A percentile compares a stretch with the other conserved stretches of the same genome.
Evolutionary conservation across 2,888 invertebrate genomes (phyloP).

Genomic region (Yponomeuta sedellus): DNA sequence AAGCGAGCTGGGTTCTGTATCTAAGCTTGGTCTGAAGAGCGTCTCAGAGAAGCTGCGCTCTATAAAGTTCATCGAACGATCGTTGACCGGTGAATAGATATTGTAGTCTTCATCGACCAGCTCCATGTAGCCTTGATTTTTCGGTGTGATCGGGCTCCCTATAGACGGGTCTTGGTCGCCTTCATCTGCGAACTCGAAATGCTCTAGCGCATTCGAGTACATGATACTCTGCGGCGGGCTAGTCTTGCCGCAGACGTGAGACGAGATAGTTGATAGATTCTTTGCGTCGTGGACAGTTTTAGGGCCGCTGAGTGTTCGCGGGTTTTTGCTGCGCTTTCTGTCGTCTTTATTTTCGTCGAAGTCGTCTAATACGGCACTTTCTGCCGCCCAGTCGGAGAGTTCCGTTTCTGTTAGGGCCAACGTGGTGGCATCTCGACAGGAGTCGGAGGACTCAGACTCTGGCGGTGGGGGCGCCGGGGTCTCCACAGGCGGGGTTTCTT

Average conservation of each 20-base stretch:
- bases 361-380: conserved; percentile 86
- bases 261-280: conserved; percentile 52
- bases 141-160: conserved; percentile 63
- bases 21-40: conserved; percentile 41
- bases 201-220: conserved; percentile 79
- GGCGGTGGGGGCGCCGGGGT: conserved; percentile 14
- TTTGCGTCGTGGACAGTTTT: conserved; percentile 58
- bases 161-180: conserved; percentile 87
- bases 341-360: conserved; percentile 50
- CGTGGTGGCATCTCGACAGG: conserved; percentile 82
- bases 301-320: conserved; percentile 51
- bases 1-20: background rate
- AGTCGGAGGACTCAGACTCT: conserved; percentile 77
- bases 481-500: conserved; percentile 20
- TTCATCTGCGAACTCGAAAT: conserved; percentile 91
- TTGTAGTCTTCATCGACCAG: conserved; percentile 64
- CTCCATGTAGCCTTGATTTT: conserved; percentile 63
- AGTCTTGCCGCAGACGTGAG: conserved; percentile 63
- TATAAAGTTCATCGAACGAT: conserved; percentile 75
- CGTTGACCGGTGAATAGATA: conserved; percentile 53
- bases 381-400: conserved; percentile 92
- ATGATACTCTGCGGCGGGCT: conserved; percentile 47
- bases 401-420: conserved; percentile 89
- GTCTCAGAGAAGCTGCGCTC: conserved; percentile 65
- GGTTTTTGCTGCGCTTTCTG: conserved; percentile 40